Percentiles rank a stretch among this genome's conserved stretches.
Conservation (phyloP, 1,140 invertebrate genomes). For the Drosophila kanapiae region DNA sequence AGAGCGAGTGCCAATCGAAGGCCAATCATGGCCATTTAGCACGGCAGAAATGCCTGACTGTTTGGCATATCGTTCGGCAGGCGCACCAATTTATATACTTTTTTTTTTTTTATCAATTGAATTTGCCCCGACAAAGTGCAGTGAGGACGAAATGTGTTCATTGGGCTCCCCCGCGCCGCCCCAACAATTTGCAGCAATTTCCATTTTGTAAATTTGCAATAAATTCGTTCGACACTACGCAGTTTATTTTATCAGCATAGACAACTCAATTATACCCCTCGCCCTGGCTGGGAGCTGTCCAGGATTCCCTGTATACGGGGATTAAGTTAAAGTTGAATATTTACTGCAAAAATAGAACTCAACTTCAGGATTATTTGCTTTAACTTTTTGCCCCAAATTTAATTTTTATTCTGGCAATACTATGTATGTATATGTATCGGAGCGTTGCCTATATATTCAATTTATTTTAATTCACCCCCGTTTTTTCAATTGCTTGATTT, state of each 20-base stretch:
- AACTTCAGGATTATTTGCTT: no score
- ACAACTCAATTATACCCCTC: conserved; percentile 51
- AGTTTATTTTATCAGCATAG: conserved; percentile 62
- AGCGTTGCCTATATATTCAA: no score
- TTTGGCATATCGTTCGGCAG: background rate
- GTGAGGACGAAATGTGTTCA: conserved; percentile 28
- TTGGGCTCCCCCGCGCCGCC: no score
- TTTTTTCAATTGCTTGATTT: no score
- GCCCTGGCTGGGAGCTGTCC: background rate
- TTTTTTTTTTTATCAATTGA: conserved; percentile 59
- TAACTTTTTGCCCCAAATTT: no score
- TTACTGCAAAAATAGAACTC: no score
- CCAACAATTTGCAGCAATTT: conserved; percentile 55
- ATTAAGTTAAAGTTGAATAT: background rate
- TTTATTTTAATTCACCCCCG: no score
- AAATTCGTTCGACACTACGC: conserved; percentile 53
- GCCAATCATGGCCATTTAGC: conserved; percentile 59
- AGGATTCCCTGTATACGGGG: background rate
- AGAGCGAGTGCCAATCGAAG: conserved; percentile 25
- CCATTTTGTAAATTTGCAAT: conserved; percentile 65
- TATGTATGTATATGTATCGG: no score
- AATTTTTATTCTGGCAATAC: no score
- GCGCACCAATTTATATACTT: conserved; percentile 31
- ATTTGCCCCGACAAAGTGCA: conserved; percentile 48
- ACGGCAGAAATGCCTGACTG: conserved; percentile 32